Conservation (phyloP, 2,888 invertebrate genomes). For the Hylaea fasciaria region DNA sequence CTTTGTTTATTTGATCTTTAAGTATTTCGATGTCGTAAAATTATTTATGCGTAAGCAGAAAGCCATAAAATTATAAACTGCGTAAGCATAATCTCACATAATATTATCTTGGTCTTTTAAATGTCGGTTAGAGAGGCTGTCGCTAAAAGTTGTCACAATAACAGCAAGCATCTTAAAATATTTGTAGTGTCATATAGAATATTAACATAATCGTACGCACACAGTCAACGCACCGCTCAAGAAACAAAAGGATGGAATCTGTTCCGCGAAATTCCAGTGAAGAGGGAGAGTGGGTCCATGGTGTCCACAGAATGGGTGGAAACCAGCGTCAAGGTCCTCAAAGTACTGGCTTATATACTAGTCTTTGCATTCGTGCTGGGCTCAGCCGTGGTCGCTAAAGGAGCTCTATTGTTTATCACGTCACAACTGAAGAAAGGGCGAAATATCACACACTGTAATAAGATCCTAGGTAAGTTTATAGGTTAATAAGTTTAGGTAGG, state of each 20-base stretch:
- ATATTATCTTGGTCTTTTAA: no score
- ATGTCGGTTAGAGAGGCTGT: no score
- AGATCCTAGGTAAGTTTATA: slow-evolving; percentile 61
- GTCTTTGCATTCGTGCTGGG: slow-evolving; percentile 88
- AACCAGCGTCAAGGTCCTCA: slow-evolving; percentile 86
- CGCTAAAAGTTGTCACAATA: no score
- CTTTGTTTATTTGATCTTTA: not conserved
- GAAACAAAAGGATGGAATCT: slow-evolving; percentile 90
- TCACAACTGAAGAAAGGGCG: slow-evolving; percentile 86
- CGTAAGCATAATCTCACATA: no score
- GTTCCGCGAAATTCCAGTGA: slow-evolving; percentile 89
- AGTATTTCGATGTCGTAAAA: no score
- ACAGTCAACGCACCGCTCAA: slow-evolving; percentile 81
- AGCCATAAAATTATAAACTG: no score
- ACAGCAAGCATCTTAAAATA: no score
- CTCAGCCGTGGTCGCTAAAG: slow-evolving; percentile 89
- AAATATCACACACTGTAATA: slow-evolving; percentile 86
- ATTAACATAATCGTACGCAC: no score
- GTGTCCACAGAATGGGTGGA: slow-evolving; percentile 86
- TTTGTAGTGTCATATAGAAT: no score
- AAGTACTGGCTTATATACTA: slow-evolving; percentile 88
- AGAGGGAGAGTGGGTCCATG: slow-evolving; percentile 88
- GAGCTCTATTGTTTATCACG: slow-evolving; percentile 89
- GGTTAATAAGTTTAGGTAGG: no score
- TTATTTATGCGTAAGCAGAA: no score